These are phyloP conservation scores for Drosophila melanica DNA, from an alignment of 1,140 invertebrate genomes.

Conservation along the genomic window DNA sequence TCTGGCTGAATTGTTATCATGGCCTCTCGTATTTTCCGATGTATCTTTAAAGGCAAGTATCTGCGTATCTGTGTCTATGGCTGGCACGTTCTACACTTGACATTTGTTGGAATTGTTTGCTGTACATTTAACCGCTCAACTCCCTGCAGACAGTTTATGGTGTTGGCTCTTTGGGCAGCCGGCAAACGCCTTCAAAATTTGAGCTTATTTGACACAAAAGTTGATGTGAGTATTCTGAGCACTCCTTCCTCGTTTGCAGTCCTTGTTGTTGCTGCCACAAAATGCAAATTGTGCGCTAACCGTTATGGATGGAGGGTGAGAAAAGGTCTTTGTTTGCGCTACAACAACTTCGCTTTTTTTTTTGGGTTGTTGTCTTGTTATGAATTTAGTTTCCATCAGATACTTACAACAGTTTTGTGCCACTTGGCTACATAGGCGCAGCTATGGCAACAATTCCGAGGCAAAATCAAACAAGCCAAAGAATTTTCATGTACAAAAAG, in stretches of 20 bases:
- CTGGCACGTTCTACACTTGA: slow-evolving; percentile 47
- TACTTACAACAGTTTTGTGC: slow-evolving; percentile 74
- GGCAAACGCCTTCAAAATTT: slow-evolving; percentile 67
- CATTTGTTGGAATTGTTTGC: slow-evolving; percentile 67
- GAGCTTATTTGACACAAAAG: slow-evolving; percentile 79
- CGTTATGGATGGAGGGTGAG: background rate
- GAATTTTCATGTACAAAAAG: slow-evolving; percentile 53
- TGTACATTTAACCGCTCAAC: slow-evolving; percentile 52
- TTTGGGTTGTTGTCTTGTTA: slow-evolving; percentile 62
- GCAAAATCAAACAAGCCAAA: slow-evolving; percentile 51
- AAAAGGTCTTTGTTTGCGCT: slow-evolving; percentile 69
- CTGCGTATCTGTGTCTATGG: slow-evolving; percentile 2
- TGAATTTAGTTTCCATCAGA: slow-evolving; percentile 69
- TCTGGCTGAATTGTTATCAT: slow-evolving; percentile 33
- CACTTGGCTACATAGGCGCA: slow-evolving; percentile 65
- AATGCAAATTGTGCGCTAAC: slow-evolving; percentile 68
- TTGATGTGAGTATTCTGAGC: slow-evolving; percentile 53
- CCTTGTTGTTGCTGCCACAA: slow-evolving; percentile 33
- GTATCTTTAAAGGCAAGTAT: slow-evolving; percentile 6
- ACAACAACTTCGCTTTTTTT: slow-evolving; percentile 45
- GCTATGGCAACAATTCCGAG: slow-evolving; percentile 64
- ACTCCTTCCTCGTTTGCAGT: background rate
- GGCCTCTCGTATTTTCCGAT: slow-evolving; percentile 8
- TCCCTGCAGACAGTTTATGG: slow-evolving; percentile 30
- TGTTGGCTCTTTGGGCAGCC: slow-evolving; percentile 35